These are phyloP conservation scores for Nomada ferruginata DNA, from an alignment of 2,888 invertebrate species.

Conservation along the genomic window DNA sequence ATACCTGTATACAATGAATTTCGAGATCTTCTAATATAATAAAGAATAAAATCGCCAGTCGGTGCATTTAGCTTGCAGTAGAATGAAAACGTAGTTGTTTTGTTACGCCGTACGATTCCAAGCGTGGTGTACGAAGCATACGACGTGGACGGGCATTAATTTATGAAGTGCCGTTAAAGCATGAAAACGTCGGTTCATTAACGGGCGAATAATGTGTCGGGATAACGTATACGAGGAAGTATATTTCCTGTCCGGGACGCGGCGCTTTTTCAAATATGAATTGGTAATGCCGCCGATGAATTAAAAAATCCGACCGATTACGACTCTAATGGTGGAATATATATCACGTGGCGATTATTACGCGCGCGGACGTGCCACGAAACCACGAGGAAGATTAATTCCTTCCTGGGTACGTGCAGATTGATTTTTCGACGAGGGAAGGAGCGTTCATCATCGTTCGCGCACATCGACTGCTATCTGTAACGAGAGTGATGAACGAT, in stretches of 20 bases:
- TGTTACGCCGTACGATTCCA: background rate
- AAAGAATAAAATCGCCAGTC: background rate
- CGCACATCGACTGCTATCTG: constrained; percentile 34
- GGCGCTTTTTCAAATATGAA: constrained; percentile 39
- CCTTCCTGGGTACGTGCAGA: constrained; percentile 41
- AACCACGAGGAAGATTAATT: constrained; percentile 44
- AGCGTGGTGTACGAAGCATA: background rate
- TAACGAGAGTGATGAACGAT: constrained; percentile 52
- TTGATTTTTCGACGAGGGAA: constrained; percentile 53
- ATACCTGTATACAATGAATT: too few relatives aligned
- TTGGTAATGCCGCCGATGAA: constrained; percentile 28
- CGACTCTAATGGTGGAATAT: constrained; percentile 38
- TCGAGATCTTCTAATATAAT: too few relatives aligned
- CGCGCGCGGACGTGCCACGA: constrained; percentile 14
- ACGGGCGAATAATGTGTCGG: constrained; percentile 48
- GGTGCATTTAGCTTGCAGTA: background rate
- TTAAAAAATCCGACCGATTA: constrained; percentile 44
- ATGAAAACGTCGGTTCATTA: constrained; percentile 48
- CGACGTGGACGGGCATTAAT: constrained; percentile 34
- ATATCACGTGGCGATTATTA: constrained; percentile 42
- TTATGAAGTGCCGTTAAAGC: constrained; percentile 50
- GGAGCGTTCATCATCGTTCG: constrained; percentile 33
- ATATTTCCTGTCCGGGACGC: background rate
- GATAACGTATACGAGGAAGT: constrained; percentile 33
- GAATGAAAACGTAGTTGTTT: background rate